Base-by-base conservation (phyloP, 2,888 invertebrate genomes). In the Trachelus troglodyta region DNA sequence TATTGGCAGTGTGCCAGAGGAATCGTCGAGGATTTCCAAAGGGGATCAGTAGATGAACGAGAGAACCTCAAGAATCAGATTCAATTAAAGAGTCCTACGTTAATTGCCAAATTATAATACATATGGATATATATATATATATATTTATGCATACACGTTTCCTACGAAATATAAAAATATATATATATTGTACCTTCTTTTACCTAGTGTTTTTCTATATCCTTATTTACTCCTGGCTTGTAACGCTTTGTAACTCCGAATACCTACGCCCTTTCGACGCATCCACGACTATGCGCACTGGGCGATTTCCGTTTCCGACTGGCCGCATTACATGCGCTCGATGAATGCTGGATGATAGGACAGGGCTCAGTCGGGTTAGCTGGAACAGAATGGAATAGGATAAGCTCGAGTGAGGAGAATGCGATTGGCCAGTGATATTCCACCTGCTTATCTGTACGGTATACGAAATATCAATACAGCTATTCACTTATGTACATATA, bases 1-100 rank as follows among this genome's bases (percentile, higher is more conserved):
- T 84, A 81, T 81, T 86, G 88, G 89, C 82, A n/a, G 35, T 34
- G 69, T 73, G 84, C 88, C 88, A 86, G 88, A 86, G 85, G 85
- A 88, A 87, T 56, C 23, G 23, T 56, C 23, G 23, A 56, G 23
- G 23, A 56, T 56, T 23, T 56, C 56, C 56, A 56, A 23, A 23
- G 56, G 37, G 4, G 23, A 56, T 56, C 23, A 56, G 56, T 56
- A 56, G 15, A 56, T 56, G 56, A 23, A 56, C 56, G 9, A 56
- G 23, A 56, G 1, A 56, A 9, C 56, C 56, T 23, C 56, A 9
- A 56, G 56, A 56, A 56, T 23, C 23, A 56, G 56, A 56, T 56
- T 56, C 80, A 79, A 81, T 80, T 81, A 83, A 80, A 77, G 82
- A 82, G 80, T 82, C 80, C 75, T 74, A 31, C 73, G 75, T 77